Base-by-base conservation (phyloP, 2,113 vertebrate genomes). In the Addax nasomaculatus region DNA sequence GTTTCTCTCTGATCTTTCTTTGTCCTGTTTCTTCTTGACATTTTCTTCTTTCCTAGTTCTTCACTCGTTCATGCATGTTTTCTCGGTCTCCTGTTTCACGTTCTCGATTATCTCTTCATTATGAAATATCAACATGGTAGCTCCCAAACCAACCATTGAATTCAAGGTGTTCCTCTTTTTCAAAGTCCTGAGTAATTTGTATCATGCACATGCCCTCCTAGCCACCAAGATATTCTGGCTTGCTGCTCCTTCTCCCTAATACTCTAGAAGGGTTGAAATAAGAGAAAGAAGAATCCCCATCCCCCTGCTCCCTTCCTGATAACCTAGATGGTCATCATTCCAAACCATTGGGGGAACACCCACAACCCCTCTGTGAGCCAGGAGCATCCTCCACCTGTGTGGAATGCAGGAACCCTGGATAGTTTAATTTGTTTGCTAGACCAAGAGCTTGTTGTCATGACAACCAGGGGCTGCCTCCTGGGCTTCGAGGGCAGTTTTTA, bases 21-120 rank as follows among this genome's bases (percentile, higher is more conserved):
- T 7, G 0, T 91, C 53, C 78, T 94, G 36, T 96, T 96, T 97
- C 94, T 93, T 98, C 93, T 96, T 96, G 67, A 76, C 51, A 51
- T 96, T 53, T 76, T 94, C 76, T 93, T 85, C 58, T 95, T 78
- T 55, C 7, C 90, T 96, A 7, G 8, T 60, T 90, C 88, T 98
- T 97, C n/a, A 57, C 93, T 98, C 90, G 80, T 97, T 62, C 88
- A 7, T 95, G 85, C 58, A 14, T n/a, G 14, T 96, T 96, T 83
- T 45, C 80, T 95, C 49, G 21, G 7, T 80, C 57, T 97, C 55
- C 62, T 85, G 1, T 80, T 98, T 97, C 85, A 96, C 86, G 39
- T 81, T 62, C 94, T 97, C 97, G 78, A 17, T 29, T 81, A 21
- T 85, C 91, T 98, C 96, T 97, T 90, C 64, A 60, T 25, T 90